Evolutionary conservation across 2,888 invertebrate species (phyloP), one percentile per base, ranked within the genome.

Genomic region (Clepsis dumicolana): DNA sequence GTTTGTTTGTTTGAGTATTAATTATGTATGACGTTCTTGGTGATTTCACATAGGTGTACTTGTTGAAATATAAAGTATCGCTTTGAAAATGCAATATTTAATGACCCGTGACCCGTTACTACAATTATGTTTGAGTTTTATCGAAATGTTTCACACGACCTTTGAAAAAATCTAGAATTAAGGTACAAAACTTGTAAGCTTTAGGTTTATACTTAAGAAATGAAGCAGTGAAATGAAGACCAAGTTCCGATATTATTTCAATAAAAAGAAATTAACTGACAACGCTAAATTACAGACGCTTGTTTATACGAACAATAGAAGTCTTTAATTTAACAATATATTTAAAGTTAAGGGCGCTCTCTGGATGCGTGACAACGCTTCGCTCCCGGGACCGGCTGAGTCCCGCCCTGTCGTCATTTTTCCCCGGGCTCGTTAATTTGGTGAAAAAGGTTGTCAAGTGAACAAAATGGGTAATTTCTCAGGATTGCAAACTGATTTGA

Each of bases 361-460:
- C 4, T 21, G 16, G 41, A 18, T 21, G 4, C 21, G 48, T 21
- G 21, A 48, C 48, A 48, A 8, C 44, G 21, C 10, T 35, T 21
- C 21, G 21, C 21, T 12, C 52, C 52, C 18, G 27, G 27, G 8
- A 8, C 18, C 25, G 27, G 14, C 14, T n/a, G 52, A 52, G 27
- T 52, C 52, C 52, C 8, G 52, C 27, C 27, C 52, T 52, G 50
- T 10, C 24, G 16, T 4, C 50, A 50, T 50, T 50, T 24, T 16
- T 21, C 24, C 52, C 48, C 48, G 21, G 27, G 50, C 21, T 32
- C 65, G 65, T 60, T 60, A 70, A 65, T 65, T 62, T 52, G 41
- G 38, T 41, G 29, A 56, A 64, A 59, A 68, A 68, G 61, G 56
- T 62, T 65, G 65, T 38, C 70, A 65, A 48, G 53, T 41, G 32